phyloP scores from a whole-genome alignment of 2,888 invertebrate species.

The Euzophera pinguis region DNA sequence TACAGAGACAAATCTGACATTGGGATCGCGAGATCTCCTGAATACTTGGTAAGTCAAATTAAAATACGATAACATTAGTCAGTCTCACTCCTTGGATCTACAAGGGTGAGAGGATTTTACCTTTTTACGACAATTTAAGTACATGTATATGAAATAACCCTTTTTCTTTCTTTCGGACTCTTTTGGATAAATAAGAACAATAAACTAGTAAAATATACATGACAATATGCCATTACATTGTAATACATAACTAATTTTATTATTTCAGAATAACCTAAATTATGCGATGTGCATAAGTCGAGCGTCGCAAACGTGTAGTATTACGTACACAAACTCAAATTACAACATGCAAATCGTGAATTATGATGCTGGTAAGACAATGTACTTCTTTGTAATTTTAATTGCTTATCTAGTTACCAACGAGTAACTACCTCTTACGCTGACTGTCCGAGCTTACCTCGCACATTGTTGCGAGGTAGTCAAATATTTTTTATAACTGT shows the following conservation, averaged over 20 bases:
- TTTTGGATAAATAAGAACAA: too few species aligned
- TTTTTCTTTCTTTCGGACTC: too few species aligned
- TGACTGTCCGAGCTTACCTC: too few species aligned
- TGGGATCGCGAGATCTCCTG: slow-evolving; percentile 73
- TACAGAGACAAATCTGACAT: slow-evolving; percentile 81
- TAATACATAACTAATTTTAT: neutral
- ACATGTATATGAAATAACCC: too few species aligned
- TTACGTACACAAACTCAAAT: slow-evolving; percentile 81
- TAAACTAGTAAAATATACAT: too few species aligned
- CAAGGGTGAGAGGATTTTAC: neutral
- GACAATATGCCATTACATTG: too few species aligned
- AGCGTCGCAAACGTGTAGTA: slow-evolving; percentile 81
- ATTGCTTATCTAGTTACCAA: too few species aligned
- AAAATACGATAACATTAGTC: neutral
- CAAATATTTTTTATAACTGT: too few species aligned
- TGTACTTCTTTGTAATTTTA: too few species aligned
- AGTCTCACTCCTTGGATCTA: neutral
- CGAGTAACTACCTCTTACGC: too few species aligned
- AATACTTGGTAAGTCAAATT: slow-evolving; percentile 80
- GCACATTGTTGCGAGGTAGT: too few species aligned
- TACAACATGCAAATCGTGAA: slow-evolving; percentile 83
- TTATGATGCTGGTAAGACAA: slow-evolving; percentile 80
- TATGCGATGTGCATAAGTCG: slow-evolving; percentile 87
- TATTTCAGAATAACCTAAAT: slow-evolving; percentile 86
- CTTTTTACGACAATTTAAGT: too few species aligned